Base-by-base conservation (phyloP, 2,113 vertebrate genomes). In the Neomonachus schauinslandi region DNA sequence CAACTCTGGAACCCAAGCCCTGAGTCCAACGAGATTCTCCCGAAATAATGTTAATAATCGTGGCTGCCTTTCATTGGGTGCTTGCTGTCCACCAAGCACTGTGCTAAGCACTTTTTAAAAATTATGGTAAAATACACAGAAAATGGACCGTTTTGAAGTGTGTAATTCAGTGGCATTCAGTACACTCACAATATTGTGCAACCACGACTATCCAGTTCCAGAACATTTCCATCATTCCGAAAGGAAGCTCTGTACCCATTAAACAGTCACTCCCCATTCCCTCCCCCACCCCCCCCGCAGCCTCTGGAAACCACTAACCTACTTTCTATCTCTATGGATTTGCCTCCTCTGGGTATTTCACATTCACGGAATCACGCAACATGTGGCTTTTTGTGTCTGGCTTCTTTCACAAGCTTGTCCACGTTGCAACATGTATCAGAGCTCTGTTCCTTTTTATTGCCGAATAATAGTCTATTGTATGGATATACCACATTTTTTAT, bases 281-380 rank as follows among this genome's bases (percentile, higher is more conserved):
- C 16, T 8, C 42, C 19, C 26, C 15, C 16, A 69, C 31, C 26
- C 15, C 16, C 77, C 31, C 24, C 31, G 51, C 2, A 21, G 36
- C 49, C 55, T 51, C 79, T 85, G 80, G 82, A 89, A 94, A 65
- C 87, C 85, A 42, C 53, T 57, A 46, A 81, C 95, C 81, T 53
- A 24, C 46, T 94, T 91, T 39, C 67, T 13, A 6, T 12, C 61
- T 72, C 77, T 59, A 3, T 31, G 63, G 18, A 4, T 65, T 67
- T 49, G 65, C 39, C 91, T 74, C 8, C 46, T 46, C 84, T 1
- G 71, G 57, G 4, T 36, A 3, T 80, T 94, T 59, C 65, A 8
- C 33, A 7, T 7, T 21, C 8, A n/a, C 19, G 51, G 72, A 46
- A 28, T 63, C 63, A 49, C 4, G 28, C 36, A 7, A 10, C 4